These are phyloP conservation scores for Rhynchotus rufescens DNA, from an alignment of 2,797 vertebrate species.

Conservation along the genomic window DNA sequence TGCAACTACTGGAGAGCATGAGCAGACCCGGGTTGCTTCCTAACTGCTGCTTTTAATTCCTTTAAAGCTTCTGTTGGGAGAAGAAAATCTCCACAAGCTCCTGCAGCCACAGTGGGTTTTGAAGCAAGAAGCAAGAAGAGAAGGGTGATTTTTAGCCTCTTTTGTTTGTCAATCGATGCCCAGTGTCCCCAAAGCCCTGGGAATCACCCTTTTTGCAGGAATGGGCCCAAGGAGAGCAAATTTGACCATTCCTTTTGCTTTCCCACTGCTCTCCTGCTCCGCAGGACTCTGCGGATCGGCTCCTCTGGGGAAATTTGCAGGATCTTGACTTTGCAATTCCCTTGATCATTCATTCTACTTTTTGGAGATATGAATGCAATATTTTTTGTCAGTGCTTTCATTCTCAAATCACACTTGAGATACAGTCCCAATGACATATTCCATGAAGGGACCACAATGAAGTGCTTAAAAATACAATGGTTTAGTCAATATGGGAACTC, in stretches of 20 bases:
- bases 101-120: fast-evolving
- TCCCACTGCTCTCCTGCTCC: conserved; percentile 5
- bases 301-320: conserved; percentile 66
- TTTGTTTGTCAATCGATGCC: neutral
- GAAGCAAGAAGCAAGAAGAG: neutral
- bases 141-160: neutral
- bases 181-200: neutral
- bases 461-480: conserved; percentile 37
- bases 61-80: neutral
- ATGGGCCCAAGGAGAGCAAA: neutral
- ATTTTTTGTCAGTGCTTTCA: conserved; percentile 71
- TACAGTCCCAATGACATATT: conserved; percentile 46
- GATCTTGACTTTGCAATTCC: conserved; percentile 66
- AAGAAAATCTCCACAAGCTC: neutral
- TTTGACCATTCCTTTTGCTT: conserved; percentile 5
- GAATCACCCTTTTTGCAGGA: neutral
- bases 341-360: conserved; percentile 56
- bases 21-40: neutral
- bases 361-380: conserved; percentile 65
- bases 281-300: conserved; percentile 14
- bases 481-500: conserved; percentile 62
- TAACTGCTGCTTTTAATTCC: neutral
- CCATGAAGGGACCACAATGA: conserved; percentile 45
- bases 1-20: neutral
- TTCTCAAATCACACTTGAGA: conserved; percentile 68